Evolutionary conservation across 2,888 invertebrate species (phyloP).

Genomic region (Drosophila stalkeri): DNA sequence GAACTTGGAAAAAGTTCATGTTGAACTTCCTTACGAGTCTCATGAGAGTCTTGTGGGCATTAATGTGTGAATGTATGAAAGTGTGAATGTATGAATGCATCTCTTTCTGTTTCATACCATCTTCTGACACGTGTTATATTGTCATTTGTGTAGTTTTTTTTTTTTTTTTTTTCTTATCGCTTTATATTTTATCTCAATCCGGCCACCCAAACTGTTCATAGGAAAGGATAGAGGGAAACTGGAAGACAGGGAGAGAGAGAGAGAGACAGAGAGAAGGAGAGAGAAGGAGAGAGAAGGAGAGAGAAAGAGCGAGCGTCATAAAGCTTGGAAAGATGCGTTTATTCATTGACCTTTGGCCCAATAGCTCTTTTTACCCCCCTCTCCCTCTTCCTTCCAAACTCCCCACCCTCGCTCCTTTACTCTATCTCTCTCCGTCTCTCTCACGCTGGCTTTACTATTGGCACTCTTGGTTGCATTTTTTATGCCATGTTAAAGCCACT

Average conservation of each 20-base stretch:
- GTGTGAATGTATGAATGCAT: background rate
- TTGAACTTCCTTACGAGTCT: background rate
- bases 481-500: conserved; percentile 79
- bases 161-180: conserved; percentile 32
- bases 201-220: conserved; percentile 51
- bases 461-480: conserved; percentile 79
- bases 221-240: background rate
- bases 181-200: conserved; percentile 19
- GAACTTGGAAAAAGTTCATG: background rate
- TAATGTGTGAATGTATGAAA: background rate
- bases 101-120: conserved; percentile 4
- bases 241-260: background rate
- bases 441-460: conserved; percentile 40
- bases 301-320: background rate
- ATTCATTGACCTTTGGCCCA: conserved; percentile 36
- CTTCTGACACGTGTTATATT: conserved; percentile 20
- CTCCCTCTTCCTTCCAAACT: background rate
- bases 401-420: background rate
- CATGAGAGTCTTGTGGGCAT: background rate
- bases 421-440: background rate
- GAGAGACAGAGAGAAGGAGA: background rate
- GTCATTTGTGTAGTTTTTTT: conserved; percentile 44
- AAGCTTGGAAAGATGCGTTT: conserved; percentile 21
- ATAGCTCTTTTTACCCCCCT: background rate
- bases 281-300: background rate